Evolutionary conservation across 1,140 invertebrate species (phyloP).

Genomic region (Pogonognathellus flavescens): DNA sequence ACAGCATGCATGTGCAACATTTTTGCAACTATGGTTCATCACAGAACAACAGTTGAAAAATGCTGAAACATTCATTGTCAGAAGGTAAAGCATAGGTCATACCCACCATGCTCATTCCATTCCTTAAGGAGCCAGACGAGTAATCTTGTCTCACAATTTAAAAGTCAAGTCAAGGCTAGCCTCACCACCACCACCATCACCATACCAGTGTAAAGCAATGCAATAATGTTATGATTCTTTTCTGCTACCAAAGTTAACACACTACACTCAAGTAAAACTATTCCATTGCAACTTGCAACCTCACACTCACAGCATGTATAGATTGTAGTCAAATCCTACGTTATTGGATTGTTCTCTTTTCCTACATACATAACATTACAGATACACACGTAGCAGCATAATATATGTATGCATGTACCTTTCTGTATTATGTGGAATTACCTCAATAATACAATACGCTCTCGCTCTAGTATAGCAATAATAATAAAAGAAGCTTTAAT

Average conservation of each 20-base stretch:
- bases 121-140: slow-evolving; percentile 45
- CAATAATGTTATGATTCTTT: slow-evolving; percentile 41
- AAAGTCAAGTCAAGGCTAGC: slow-evolving; percentile 16
- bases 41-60: background rate
- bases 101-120: slow-evolving; percentile 7
- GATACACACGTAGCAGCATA: too few species aligned
- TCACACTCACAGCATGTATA: too few species aligned
- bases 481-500: too few species aligned
- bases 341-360: too few species aligned
- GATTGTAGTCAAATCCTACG: too few species aligned
- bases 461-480: too few species aligned
- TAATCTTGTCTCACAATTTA: slow-evolving; percentile 24
- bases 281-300: background rate
- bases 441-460: too few species aligned
- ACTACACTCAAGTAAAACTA: background rate
- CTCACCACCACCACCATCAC: too few species aligned
- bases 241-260: slow-evolving; percentile 11
- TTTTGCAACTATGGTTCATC: slow-evolving; percentile 15
- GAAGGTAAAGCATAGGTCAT: slow-evolving; percentile 22
- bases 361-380: too few species aligned
- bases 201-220: background rate
- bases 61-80: slow-evolving; percentile 26
- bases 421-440: too few species aligned
- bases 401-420: too few species aligned
- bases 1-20: slow-evolving; percentile 31